Base-by-base conservation (phyloP, 2,888 invertebrate species). In the Coelogynopora nodosa region DNA sequence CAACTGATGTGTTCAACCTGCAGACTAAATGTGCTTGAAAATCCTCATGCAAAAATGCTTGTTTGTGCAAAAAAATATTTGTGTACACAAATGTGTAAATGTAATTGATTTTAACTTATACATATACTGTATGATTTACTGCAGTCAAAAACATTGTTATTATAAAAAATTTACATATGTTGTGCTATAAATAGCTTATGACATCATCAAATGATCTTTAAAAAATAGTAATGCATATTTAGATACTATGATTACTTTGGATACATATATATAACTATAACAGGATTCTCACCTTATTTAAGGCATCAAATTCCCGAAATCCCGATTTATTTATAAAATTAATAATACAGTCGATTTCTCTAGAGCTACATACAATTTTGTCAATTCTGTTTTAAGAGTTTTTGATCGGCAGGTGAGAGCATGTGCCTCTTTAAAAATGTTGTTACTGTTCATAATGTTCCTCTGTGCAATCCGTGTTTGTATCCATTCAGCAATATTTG, bases 21-120 rank as follows among this genome's bases (percentile, higher is more conserved):
- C 74, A 74, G 74, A 74, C 27, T 74, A 74, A 74, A 74, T 74
- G 74, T 74, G 74, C 23, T 74, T 74, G 23, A 5, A 74, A 49
- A 49, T 74, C 27, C 5, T 74, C 74, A 74, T 23, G 74, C 27
- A 74, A 74, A 74, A 74, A 10, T 74, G 74, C 23, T 74, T 74
- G 74, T 74, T 74, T 26, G 23, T 74, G 74, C 23, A 74, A 74
- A 74, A 74, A 74, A 74, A 74, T 5, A 74, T n/a, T 74, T 26
- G n/a, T n/a, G n/a, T 74, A 5, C 23, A n/a, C n/a, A n/a, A n/a
- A n/a, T n/a, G 27, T 74, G 23, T 74, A 74, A 74, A 74, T 74
- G 74, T 74, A 74, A 74, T 74, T 74, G 74, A n/a, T 74, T 74
- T 74, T 74, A 74, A 74, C 23, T 74, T 74, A 74, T 74, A 74